Percentiles rank a stretch among this genome's conserved stretches.
These are phyloP conservation scores for Empis livida DNA, from an alignment of 2,888 invertebrate species.

Conservation along the genomic window DNA sequence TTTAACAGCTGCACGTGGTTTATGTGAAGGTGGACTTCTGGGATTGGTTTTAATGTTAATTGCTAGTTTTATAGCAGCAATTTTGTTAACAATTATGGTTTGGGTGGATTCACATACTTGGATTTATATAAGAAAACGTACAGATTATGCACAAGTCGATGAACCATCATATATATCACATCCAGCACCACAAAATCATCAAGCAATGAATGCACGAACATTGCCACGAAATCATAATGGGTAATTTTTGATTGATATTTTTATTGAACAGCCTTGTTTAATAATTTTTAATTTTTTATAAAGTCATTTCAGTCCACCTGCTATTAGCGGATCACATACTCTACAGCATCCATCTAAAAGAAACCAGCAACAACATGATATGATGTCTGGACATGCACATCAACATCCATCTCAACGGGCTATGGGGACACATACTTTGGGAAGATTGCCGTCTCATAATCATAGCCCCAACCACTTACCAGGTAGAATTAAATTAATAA, in stretches of 20 bases:
- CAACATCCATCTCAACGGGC: slow-evolving; percentile 28
- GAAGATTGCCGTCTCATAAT: slow-evolving; percentile 48
- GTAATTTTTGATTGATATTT: slow-evolving; percentile 16
- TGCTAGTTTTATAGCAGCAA: slow-evolving; percentile 74
- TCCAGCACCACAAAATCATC: slow-evolving; percentile 38
- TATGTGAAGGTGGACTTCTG: slow-evolving; percentile 71
- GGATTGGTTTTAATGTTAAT: slow-evolving; percentile 76
- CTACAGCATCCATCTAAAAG: slow-evolving; percentile 35
- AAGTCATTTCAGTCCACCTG: slow-evolving; percentile 36
- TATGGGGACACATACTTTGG: slow-evolving; percentile 52
- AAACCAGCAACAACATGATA: slow-evolving; percentile 36
- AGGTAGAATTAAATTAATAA: slow-evolving; percentile 19
- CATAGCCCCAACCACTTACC: slow-evolving; percentile 44
- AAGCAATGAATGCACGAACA: slow-evolving; percentile 39
- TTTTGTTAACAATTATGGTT: slow-evolving; percentile 82
- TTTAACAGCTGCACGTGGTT: slow-evolving; percentile 60
- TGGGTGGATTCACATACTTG: slow-evolving; percentile 94
- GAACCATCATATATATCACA: slow-evolving; percentile 50
- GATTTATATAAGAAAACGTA: slow-evolving; percentile 88
- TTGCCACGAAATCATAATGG: slow-evolving; percentile 37
- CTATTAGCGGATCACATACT: slow-evolving; percentile 36
- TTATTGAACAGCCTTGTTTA: slow-evolving; percentile 2
- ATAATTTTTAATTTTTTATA: slow-evolving; percentile 10
- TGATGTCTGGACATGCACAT: slow-evolving; percentile 40
- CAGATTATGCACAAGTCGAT: slow-evolving; percentile 67